These are phyloP conservation scores for Clostera curtula DNA, from an alignment of 2,888 invertebrate species.

Conservation along the genomic window DNA sequence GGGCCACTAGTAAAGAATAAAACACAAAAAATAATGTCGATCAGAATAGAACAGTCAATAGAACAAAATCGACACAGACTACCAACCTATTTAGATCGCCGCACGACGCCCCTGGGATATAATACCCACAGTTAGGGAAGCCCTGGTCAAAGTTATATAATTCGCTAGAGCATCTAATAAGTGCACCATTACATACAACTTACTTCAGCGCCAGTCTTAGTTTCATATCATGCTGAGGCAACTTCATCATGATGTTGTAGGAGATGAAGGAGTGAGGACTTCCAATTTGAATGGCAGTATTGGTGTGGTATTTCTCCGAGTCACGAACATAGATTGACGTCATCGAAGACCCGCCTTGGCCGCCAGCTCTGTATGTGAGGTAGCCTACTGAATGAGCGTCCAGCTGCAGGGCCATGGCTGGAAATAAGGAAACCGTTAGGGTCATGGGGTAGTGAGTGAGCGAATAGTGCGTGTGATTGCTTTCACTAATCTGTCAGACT, in stretches of 20 bases:
- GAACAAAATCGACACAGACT: too few species aligned
- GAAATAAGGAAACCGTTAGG: slow-evolving; percentile 25
- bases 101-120: too few species aligned
- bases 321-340: slow-evolving; percentile 87
- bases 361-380: slow-evolving; percentile 85
- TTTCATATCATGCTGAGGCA: slow-evolving; percentile 86
- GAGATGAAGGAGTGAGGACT: slow-evolving; percentile 85
- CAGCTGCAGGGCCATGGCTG: slow-evolving; percentile 88
- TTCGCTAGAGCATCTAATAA: neutral
- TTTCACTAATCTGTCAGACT: too few species aligned
- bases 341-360: slow-evolving; percentile 80
- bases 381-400: slow-evolving; percentile 93
- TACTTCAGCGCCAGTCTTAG: slow-evolving; percentile 86
- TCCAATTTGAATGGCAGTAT: slow-evolving; percentile 86
- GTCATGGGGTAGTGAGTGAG: too few species aligned
- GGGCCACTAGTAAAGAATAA: too few species aligned
- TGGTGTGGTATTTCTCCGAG: slow-evolving; percentile 79
- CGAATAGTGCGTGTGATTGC: too few species aligned
- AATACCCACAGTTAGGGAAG: too few species aligned
- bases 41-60: too few species aligned
- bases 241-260: slow-evolving; percentile 84
- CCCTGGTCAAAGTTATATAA: too few species aligned
- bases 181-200: slow-evolving; percentile 40
- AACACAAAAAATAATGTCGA: too few species aligned
- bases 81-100: too few species aligned